Evolutionary conservation across 2,888 invertebrate species (phyloP).

Genomic region (Sarcophaga subvicina): DNA sequence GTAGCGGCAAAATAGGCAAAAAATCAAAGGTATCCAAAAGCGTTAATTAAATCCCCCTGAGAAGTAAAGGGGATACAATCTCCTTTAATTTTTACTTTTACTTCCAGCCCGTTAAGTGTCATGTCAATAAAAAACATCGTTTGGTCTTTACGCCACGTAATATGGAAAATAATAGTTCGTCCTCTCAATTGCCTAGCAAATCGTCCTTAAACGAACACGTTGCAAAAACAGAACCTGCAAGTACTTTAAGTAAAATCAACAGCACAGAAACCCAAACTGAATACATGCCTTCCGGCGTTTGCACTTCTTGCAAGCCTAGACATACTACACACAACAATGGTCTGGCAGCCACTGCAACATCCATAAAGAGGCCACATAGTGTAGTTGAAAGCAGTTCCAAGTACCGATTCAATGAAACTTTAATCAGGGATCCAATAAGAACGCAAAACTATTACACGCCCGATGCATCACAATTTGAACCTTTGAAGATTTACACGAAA

Average conservation of each 20-base stretch:
- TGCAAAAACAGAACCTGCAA: neutral
- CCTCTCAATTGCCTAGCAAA: neutral
- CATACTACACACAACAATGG: neutral
- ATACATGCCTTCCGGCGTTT: neutral
- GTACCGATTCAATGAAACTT: neutral
- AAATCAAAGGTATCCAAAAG: conserved; percentile 21
- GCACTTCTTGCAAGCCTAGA: neutral
- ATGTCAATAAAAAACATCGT: conserved; percentile 58
- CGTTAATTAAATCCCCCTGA: neutral
- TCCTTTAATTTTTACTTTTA: neutral
- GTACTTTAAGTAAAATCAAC: neutral
- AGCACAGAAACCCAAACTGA: conserved; percentile 51
- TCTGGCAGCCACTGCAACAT: neutral
- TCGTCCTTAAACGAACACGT: neutral
- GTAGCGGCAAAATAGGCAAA: conserved; percentile 34
- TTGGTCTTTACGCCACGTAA: conserved; percentile 64
- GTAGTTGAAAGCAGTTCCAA: neutral
- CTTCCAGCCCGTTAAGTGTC: conserved; percentile 19
- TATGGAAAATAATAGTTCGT: conserved; percentile 32
- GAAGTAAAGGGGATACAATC: neutral
- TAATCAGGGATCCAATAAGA: neutral
- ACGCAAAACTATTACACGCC: neutral
- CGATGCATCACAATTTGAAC: neutral
- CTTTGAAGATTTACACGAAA: conserved; percentile 34
- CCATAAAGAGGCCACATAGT: conserved; percentile 4